Evolutionary conservation across 2,797 vertebrate species (phyloP).

Genomic region (Halcyon leucocephala): DNA sequence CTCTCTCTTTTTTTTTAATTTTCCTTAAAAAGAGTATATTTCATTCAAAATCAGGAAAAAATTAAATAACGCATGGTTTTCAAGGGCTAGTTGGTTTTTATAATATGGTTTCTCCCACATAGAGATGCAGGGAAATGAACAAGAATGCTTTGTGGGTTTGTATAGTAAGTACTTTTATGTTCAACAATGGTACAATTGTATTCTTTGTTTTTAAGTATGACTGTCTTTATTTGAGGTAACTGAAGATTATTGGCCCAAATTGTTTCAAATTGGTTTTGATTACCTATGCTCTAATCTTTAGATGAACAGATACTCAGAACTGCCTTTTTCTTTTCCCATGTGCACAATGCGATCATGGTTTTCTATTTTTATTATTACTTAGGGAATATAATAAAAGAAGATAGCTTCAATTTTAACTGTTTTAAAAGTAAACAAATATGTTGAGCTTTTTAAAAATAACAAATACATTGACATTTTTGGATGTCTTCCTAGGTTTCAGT

Average conservation of each 20-base stretch:
- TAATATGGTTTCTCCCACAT: background rate
- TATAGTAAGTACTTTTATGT: background rate
- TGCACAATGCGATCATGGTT: slow-evolving; percentile 11
- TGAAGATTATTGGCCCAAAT: slow-evolving; percentile 68
- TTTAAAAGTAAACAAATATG: slow-evolving; percentile 71
- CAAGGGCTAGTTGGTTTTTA: background rate
- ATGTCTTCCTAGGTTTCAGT: slow-evolving; percentile 46
- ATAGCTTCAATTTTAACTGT: slow-evolving; percentile 62
- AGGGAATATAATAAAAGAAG: slow-evolving; percentile 50
- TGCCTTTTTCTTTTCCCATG: slow-evolving; percentile 38
- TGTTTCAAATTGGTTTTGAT: slow-evolving; percentile 68
- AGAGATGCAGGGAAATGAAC: background rate
- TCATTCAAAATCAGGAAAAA: background rate
- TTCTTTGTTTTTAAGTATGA: slow-evolving; percentile 41
- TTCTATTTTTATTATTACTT: slow-evolving; percentile 61
- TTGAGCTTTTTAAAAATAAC: slow-evolving; percentile 63
- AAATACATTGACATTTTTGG: slow-evolving; percentile 52
- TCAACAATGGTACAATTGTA: slow-evolving; percentile 19
- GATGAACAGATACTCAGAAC: slow-evolving; percentile 43
- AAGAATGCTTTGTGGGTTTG: background rate
- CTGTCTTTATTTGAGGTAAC: slow-evolving; percentile 65
- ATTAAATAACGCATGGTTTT: background rate
- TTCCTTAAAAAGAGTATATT: background rate
- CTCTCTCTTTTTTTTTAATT: background rate
- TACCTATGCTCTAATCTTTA: slow-evolving; percentile 58